These are phyloP conservation scores for Amphilophus citrinellus DNA, from an alignment of 2,113 vertebrate genomes.

Conservation along the genomic window DNA sequence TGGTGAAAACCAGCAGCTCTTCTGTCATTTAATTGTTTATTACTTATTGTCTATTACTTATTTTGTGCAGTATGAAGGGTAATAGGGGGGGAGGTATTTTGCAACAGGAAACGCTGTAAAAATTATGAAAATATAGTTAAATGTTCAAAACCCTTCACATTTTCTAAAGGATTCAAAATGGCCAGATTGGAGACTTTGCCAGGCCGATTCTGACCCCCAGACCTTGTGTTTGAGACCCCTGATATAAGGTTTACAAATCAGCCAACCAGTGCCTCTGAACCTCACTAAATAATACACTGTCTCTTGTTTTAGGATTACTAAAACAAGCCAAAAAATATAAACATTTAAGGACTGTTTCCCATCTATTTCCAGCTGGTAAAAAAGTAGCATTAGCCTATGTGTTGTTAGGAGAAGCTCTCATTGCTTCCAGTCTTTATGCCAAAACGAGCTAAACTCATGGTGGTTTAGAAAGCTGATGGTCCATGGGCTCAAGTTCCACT, in stretches of 20 bases:
- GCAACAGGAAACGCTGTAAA: background rate
- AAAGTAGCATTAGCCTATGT: too few species aligned
- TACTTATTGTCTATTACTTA: background rate
- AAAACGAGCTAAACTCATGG: constrained; percentile 7
- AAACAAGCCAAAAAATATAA: background rate
- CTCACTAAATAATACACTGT: background rate
- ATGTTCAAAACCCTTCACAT: background rate
- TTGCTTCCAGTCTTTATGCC: background rate
- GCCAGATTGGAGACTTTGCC: background rate
- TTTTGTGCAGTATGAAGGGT: background rate
- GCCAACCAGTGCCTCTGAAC: background rate
- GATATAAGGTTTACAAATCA: background rate
- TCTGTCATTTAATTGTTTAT: background rate
- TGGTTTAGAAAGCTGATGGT: constrained; percentile 1
- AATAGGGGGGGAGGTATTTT: background rate
- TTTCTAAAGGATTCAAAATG: background rate
- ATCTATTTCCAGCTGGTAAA: background rate
- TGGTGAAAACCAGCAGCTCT: too few species aligned
- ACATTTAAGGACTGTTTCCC: too few species aligned
- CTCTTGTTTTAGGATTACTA: background rate
- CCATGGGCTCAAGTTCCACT: background rate
- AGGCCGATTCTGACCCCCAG: background rate
- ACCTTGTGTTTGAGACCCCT: background rate
- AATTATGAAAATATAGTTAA: background rate
- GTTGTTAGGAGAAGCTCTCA: background rate